phyloP scores from a whole-genome alignment of 1,140 invertebrate species.

The Batillaria attramentaria region DNA sequence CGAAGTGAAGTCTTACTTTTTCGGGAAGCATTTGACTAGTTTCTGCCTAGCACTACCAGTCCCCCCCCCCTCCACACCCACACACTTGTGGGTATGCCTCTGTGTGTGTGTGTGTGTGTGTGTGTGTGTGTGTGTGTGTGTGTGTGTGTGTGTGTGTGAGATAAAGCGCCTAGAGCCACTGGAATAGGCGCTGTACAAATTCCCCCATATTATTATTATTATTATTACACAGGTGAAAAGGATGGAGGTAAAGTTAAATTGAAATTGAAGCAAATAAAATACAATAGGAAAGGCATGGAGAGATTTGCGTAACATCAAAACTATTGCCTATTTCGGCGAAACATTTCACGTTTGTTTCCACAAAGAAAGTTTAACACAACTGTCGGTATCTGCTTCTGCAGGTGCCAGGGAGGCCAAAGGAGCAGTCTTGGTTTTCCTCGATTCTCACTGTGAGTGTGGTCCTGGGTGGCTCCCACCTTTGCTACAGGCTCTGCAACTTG shows the following conservation, averaged over 20 bases:
- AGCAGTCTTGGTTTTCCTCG: slow-evolving; percentile 93
- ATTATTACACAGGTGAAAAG: background rate
- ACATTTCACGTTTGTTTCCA: no score
- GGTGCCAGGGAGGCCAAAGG: slow-evolving; percentile 88
- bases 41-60: background rate
- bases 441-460: slow-evolving; percentile 94
- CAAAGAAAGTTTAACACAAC: background rate
- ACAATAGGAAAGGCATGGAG: background rate
- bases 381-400: background rate
- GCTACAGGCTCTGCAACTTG: slow-evolving; percentile 78
- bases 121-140: slow-evolving; percentile 1
- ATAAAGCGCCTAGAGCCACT: background rate
- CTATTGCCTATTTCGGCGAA: background rate
- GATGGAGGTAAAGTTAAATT: background rate
- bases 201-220: slow-evolving; percentile 4
- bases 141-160: background rate
- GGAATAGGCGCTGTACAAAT: background rate
- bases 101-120: slow-evolving; percentile 10
- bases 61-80: background rate
- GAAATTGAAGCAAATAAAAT: background rate
- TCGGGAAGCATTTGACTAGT: background rate
- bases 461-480: slow-evolving; percentile 90
- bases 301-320: background rate
- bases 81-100: background rate
- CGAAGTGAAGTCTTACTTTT: no score